These are phyloP conservation scores for Sparidentex hasta DNA, from an alignment of 2,797 vertebrate genomes.

Conservation along the genomic window DNA sequence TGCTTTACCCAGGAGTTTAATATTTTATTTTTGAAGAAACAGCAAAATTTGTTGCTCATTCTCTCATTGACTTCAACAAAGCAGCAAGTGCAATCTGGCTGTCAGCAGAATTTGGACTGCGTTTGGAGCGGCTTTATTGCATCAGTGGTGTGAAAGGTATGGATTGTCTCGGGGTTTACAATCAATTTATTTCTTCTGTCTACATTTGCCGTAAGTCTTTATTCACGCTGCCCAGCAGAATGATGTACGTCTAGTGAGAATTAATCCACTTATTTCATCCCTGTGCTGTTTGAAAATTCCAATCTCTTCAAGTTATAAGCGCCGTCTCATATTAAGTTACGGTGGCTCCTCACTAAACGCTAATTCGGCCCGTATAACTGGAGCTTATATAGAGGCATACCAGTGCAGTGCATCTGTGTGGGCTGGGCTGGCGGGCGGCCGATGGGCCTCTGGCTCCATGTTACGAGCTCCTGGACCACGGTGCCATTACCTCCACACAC, in stretches of 20 bases:
- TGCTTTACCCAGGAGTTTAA: slow-evolving; percentile 71
- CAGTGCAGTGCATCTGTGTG: slow-evolving; percentile 76
- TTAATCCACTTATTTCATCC: slow-evolving; percentile 63
- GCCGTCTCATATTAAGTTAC: slow-evolving; percentile 54
- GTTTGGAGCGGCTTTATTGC: slow-evolving; percentile 67
- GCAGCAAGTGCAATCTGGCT: slow-evolving; percentile 49
- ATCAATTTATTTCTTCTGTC: slow-evolving; percentile 64
- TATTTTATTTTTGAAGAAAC: slow-evolving; percentile 79
- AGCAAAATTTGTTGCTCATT: slow-evolving; percentile 71
- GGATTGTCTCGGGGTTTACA: slow-evolving; percentile 63
- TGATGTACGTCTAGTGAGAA: slow-evolving; percentile 45
- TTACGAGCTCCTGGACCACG: slow-evolving; percentile 81
- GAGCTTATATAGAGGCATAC: slow-evolving; percentile 53
- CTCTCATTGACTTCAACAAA: slow-evolving; percentile 69
- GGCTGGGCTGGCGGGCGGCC: slow-evolving; percentile 66
- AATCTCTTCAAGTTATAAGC: slow-evolving; percentile 51
- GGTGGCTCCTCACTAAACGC: slow-evolving; percentile 41
- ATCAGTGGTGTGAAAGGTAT: slow-evolving; percentile 80
- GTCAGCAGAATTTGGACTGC: slow-evolving; percentile 78
- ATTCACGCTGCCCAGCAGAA: slow-evolving; percentile 53
- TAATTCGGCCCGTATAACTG: slow-evolving; percentile 51
- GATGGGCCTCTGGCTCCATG: slow-evolving; percentile 76
- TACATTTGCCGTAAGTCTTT: slow-evolving; percentile 54
- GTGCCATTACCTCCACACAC: slow-evolving; percentile 82
- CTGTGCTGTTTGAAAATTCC: slow-evolving; percentile 42